Evolutionary conservation across 2,888 invertebrate species (phyloP).

Genomic region (Lathronympha strigana): DNA sequence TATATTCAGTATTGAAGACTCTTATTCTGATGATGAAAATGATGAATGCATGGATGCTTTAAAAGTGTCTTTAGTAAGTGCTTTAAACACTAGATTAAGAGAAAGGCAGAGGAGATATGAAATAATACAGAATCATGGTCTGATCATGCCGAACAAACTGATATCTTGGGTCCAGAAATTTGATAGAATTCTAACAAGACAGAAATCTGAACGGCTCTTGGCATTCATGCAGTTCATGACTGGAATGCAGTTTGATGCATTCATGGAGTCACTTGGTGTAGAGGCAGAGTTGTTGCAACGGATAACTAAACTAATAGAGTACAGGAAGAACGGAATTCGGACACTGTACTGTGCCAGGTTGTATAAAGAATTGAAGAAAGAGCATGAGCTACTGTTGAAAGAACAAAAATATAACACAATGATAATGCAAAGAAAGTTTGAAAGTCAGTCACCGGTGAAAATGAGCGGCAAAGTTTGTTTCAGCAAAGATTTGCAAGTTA

Average conservation of each 20-base stretch:
- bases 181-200: slow-evolving; percentile 84
- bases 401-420: slow-evolving; percentile 68
- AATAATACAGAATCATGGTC: slow-evolving; percentile 90
- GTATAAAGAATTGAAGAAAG: slow-evolving; percentile 86
- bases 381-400: slow-evolving; percentile 83
- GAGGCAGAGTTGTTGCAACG: slow-evolving; percentile 87
- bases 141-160: slow-evolving; percentile 89
- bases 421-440: slow-evolving; percentile 69
- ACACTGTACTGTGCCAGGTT: slow-evolving; percentile 86
- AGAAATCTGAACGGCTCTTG: slow-evolving; percentile 85
- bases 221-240: slow-evolving; percentile 90
- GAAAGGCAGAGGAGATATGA: slow-evolving; percentile 89
- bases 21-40: slow-evolving; percentile 75
- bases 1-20: slow-evolving; percentile 80
- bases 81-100: slow-evolving; percentile 90
- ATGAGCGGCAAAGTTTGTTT: slow-evolving; percentile 48
- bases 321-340: slow-evolving; percentile 88
- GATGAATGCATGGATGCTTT: slow-evolving; percentile 85
- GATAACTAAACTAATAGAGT: slow-evolving; percentile 85
- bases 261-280: slow-evolving; percentile 90
- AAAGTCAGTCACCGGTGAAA: slow-evolving; percentile 66
- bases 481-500: slow-evolving; percentile 53
- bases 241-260: slow-evolving; percentile 89
- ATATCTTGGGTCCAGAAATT: slow-evolving; percentile 88
- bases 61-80: slow-evolving; percentile 87